A percentile compares a stretch with the other conserved stretches of the same genome.
Conservation (phyloP, 2,888 invertebrate genomes). For the Dolichomitus sp. region DNA sequence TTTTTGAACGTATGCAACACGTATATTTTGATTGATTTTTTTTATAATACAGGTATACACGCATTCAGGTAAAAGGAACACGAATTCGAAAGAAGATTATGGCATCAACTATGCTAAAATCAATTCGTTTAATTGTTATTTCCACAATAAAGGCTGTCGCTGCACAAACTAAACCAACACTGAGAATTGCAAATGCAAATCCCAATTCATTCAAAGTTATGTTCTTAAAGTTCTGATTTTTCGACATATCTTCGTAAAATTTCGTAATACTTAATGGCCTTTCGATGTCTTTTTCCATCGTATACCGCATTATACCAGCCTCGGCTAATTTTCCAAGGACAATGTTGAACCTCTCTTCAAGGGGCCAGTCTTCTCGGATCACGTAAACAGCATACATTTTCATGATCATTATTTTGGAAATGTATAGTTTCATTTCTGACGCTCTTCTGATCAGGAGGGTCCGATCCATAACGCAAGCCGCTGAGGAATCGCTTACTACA, state of each 20-base stretch:
- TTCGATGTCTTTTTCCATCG: background rate
- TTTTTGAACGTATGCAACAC: too few species aligned
- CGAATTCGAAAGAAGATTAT: too few species aligned
- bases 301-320: background rate
- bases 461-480: background rate
- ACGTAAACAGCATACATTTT: background rate
- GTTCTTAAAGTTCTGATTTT: background rate
- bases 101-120: background rate
- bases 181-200: conserved; percentile 6
- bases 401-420: background rate
- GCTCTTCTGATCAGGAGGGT: background rate
- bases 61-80: too few species aligned
- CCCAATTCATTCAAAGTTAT: background rate
- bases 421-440: background rate
- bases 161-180: background rate
- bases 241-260: background rate
- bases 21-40: too few species aligned
- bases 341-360: background rate
- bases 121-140: background rate
- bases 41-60: too few species aligned
- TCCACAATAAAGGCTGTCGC: background rate
- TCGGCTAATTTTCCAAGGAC: background rate
- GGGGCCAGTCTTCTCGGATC: conserved; percentile 12
- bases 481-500: background rate
- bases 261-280: background rate